Percentiles rank a stretch among this genome's conserved stretches.
Conservation (phyloP, 2,113 vertebrate species). For the Pantherophis guttatus region DNA sequence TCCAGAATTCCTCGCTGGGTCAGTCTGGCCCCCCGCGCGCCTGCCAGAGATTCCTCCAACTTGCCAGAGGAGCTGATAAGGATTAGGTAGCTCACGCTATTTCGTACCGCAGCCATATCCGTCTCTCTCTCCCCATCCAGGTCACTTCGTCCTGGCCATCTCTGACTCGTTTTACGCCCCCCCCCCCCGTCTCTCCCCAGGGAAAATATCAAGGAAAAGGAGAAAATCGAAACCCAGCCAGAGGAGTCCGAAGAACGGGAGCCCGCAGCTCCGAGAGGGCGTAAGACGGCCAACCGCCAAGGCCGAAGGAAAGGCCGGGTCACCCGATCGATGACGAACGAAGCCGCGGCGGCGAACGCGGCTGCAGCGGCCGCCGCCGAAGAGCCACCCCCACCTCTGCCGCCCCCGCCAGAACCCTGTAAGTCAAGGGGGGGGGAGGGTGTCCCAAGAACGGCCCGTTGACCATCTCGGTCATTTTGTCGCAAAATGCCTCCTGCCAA, state of each 20-base stretch:
- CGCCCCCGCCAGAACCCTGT: conserved; percentile 82
- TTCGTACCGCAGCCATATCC: rapidly evolving
- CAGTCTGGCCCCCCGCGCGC: rapidly evolving
- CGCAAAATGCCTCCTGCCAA: background rate
- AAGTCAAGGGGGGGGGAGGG: conserved; percentile 44
- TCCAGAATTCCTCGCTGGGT: background rate
- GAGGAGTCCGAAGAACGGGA: conserved; percentile 95
- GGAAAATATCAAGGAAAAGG: conserved; percentile 95
- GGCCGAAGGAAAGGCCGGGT: conserved; percentile 94
- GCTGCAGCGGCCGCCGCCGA: conserved; percentile 78
- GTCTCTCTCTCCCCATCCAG: too few species aligned
- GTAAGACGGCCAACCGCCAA: conserved; percentile 97
- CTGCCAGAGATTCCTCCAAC: background rate
- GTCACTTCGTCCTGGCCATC: background rate
- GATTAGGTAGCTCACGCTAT: too few species aligned
- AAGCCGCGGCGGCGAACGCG: conserved; percentile 85
- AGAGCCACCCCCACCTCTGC: conserved; percentile 77
- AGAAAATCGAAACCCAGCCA: conserved; percentile 83
- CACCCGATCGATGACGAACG: conserved; percentile 97
- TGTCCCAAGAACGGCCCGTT: rapidly evolving
- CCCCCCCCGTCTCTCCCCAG: conserved; percentile 58
- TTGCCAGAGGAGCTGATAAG: background rate
- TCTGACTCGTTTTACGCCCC: background rate
- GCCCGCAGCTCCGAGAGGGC: conserved; percentile 85
- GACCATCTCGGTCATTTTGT: background rate